These are phyloP conservation scores for Tenualosa thibaudeaui DNA, from an alignment of 2,797 vertebrate species.

Conservation along the genomic window DNA sequence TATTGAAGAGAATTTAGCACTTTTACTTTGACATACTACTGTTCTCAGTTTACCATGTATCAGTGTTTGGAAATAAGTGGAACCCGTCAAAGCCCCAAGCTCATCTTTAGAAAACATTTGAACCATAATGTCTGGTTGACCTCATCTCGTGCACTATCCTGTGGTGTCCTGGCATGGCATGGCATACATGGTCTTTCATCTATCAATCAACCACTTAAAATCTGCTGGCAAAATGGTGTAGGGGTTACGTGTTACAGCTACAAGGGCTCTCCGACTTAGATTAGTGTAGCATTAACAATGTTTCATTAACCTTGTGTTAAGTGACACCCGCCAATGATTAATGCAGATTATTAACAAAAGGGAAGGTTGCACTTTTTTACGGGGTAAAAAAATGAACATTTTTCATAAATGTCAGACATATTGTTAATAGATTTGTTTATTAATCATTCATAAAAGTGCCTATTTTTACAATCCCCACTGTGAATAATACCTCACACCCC, in stretches of 20 bases:
- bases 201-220: conserved; percentile 70
- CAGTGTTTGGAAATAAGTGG: background rate
- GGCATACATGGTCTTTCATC: conserved; percentile 71
- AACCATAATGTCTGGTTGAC: conserved; percentile 48
- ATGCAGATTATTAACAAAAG: conserved; percentile 77
- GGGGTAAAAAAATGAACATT: conserved; percentile 58
- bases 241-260: conserved; percentile 65
- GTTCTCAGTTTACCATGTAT: background rate
- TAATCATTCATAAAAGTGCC: conserved; percentile 67
- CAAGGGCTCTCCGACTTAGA: conserved; percentile 73
- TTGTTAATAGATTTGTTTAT: conserved; percentile 76
- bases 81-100: background rate
- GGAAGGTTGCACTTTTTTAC: conserved; percentile 70
- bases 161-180: conserved; percentile 74
- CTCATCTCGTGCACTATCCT: conserved; percentile 62
- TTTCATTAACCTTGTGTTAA: conserved; percentile 80
- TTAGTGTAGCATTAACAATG: conserved; percentile 75
- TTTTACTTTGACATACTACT: too few relatives aligned
- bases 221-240: conserved; percentile 60
- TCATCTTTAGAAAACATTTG: background rate
- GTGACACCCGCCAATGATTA: conserved; percentile 73
- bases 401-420: conserved; percentile 69
- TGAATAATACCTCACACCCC: conserved; percentile 1
- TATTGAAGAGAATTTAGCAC: too few relatives aligned
- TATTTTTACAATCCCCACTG: conserved; percentile 24